phyloP scores from a whole-genome alignment of 1,140 invertebrate genomes.

The Hirudo medicinalis region DNA sequence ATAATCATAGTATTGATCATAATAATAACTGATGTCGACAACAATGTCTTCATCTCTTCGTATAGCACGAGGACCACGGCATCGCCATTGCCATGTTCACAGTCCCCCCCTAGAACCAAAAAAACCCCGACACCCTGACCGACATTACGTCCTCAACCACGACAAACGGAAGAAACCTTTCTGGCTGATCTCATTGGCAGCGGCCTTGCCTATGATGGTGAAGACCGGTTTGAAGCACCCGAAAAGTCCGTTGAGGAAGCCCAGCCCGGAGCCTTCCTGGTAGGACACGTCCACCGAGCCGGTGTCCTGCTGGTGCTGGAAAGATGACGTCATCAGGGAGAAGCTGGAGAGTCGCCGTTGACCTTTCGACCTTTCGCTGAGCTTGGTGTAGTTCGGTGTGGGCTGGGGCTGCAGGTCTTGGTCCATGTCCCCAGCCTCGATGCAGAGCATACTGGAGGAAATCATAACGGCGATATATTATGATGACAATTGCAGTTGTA shows the following conservation, averaged over 20 bases:
- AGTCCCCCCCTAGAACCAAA: no score
- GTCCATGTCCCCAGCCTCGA: constrained; percentile 25
- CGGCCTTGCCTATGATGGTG: constrained; percentile 66
- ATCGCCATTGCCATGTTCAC: neutral
- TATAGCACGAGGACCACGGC: neutral
- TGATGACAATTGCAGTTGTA: no score
- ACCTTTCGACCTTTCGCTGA: constrained; percentile 18
- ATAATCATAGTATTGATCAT: neutral
- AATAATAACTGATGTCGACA: neutral
- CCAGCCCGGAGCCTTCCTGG: constrained; percentile 31
- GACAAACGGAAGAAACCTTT: constrained; percentile 29
- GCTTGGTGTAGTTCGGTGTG: constrained; percentile 31
- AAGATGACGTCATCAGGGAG: constrained; percentile 31
- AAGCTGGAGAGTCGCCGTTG: constrained; percentile 25
- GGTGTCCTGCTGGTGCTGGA: constrained; percentile 24
- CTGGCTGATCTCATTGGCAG: constrained; percentile 53
- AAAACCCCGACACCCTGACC: neutral
- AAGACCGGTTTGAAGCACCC: constrained; percentile 73
- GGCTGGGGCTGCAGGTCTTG: constrained; percentile 29
- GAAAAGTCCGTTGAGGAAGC: constrained; percentile 66
- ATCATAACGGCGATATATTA: neutral
- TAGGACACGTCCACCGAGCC: constrained; percentile 30
- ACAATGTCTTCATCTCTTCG: neutral
- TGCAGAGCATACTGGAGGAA: constrained; percentile 33
- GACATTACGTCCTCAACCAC: neutral